Evolutionary conservation across 2,113 vertebrate genomes (phyloP).

Genomic region (Accipiter virgatus): DNA sequence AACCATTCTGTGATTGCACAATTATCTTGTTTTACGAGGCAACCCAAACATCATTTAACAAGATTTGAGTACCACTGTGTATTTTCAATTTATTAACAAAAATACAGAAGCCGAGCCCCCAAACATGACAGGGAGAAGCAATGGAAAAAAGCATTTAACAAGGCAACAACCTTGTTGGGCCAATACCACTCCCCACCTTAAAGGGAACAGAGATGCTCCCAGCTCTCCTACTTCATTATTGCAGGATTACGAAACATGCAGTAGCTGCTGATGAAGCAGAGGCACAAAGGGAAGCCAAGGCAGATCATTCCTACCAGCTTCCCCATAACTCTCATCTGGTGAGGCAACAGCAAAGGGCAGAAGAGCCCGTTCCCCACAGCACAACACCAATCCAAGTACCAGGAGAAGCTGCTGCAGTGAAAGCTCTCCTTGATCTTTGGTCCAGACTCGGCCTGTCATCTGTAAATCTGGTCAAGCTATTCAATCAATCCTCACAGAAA

Average conservation of each 20-base stretch:
- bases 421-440: neutral
- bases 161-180: neutral
- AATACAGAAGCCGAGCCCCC: neutral
- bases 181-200: neutral
- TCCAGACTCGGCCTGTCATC: neutral
- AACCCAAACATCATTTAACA: slow-evolving; percentile 50
- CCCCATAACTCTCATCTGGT: neutral
- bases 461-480: neutral
- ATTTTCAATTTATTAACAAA: slow-evolving; percentile 36
- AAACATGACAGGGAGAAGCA: neutral
- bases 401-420: neutral
- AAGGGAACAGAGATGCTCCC: neutral
- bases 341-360: accelerated
- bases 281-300: neutral
- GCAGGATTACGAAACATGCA: neutral
- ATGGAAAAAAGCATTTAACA: neutral
- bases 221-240: neutral
- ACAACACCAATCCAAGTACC: neutral
- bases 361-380: neutral
- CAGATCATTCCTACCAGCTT: neutral
- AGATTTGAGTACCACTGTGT: slow-evolving; percentile 28
- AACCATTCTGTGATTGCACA: slow-evolving; percentile 49
- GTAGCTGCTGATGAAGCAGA: neutral
- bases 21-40: slow-evolving; percentile 60
- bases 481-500: neutral